These are phyloP conservation scores for Leptinotarsa rubiginosa DNA, from an alignment of 2,888 invertebrate genomes.

Conservation along the genomic window DNA sequence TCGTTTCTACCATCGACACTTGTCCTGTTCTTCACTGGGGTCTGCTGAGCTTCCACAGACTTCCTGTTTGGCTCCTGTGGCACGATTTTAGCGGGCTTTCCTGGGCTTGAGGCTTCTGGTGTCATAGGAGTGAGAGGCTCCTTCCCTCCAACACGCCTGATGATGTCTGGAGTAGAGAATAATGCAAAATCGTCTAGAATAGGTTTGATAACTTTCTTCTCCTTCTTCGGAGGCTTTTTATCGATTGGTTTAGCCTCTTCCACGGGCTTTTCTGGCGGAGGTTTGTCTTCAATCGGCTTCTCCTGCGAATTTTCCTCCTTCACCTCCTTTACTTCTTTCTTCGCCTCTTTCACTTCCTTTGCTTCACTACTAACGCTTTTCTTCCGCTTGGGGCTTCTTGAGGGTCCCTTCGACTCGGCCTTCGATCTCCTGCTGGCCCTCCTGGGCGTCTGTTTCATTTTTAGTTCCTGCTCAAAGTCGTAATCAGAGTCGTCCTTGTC, in stretches of 20 bases:
- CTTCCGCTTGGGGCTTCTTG: constrained; percentile 27
- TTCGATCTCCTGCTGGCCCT: constrained; percentile 50
- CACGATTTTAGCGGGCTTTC: constrained; percentile 61
- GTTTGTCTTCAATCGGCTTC: constrained; percentile 44
- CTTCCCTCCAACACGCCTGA: constrained; percentile 72
- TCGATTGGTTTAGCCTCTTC: constrained; percentile 54
- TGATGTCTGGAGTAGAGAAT: constrained; percentile 84
- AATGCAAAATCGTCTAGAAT: constrained; percentile 75
- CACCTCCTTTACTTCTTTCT: constrained; percentile 37
- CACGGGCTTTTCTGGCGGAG: constrained; percentile 63
- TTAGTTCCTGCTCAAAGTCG: constrained; percentile 57
- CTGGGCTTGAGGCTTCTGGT: constrained; percentile 46
- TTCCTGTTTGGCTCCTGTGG: constrained; percentile 58
- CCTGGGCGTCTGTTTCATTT: constrained; percentile 51
- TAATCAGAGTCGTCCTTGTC: constrained; percentile 70
- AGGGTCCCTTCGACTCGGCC: constrained; percentile 31
- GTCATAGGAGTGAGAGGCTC: constrained; percentile 56
- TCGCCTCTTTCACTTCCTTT: constrained; percentile 29
- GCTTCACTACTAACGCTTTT: constrained; percentile 27
- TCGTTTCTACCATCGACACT: constrained; percentile 57
- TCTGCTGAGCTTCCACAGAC: constrained; percentile 51
- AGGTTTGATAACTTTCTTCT: constrained; percentile 68
- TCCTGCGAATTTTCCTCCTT: constrained; percentile 60
- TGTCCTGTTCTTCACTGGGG: constrained; percentile 52
- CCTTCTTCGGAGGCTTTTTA: constrained; percentile 61